Evolutionary conservation across 2,888 invertebrate species (phyloP).

Genomic region (Stramonita haemastoma): DNA sequence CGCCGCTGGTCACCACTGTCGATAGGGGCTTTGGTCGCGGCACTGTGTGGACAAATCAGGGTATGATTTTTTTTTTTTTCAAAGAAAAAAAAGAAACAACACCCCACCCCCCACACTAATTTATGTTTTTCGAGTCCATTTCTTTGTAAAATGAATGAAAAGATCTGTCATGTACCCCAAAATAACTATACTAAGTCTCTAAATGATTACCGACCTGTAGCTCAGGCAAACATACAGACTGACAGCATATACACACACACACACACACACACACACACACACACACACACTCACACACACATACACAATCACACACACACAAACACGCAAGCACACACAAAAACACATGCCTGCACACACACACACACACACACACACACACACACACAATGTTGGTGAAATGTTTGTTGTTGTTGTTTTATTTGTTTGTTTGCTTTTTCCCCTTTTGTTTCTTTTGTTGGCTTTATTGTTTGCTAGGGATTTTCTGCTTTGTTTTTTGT

Average conservation of each 20-base stretch:
- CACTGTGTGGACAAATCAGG: constrained; percentile 54
- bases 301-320: not conserved
- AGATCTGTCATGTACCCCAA: not conserved
- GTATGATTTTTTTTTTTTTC: not conserved
- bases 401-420: too few species aligned
- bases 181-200: not conserved
- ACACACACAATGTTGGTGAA: too few species aligned
- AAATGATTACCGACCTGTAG: too few species aligned
- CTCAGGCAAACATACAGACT: too few species aligned
- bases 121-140: not conserved
- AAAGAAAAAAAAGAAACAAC: not conserved
- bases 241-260: not conserved
- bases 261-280: not conserved
- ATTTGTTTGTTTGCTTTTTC: too few species aligned
- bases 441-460: too few species aligned
- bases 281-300: not conserved
- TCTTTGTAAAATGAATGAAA: not conserved
- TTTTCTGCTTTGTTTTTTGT: too few species aligned
- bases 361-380: not conserved
- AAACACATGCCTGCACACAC: too few species aligned
- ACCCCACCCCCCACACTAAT: not conserved
- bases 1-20: constrained; percentile 65
- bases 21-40: constrained; percentile 73
- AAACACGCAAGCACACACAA: too few species aligned
- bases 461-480: too few species aligned